phyloP scores from a whole-genome alignment of 1,140 invertebrate species.

The Eumaeus atala region DNA sequence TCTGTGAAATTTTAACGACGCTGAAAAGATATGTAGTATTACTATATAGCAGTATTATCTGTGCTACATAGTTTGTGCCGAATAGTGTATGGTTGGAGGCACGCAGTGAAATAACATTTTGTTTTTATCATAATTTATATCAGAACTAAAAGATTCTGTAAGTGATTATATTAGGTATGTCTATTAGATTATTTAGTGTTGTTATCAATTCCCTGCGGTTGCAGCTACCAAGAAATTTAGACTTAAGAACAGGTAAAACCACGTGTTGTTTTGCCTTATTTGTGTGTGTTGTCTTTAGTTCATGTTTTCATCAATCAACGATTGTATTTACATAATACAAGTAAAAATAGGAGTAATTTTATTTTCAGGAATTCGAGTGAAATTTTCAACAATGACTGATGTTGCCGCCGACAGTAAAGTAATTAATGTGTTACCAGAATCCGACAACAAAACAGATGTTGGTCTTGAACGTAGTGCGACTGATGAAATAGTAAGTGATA shows the following conservation, averaged over 20 bases:
- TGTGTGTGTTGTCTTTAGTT: conserved; percentile 6
- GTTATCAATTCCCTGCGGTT: conserved; percentile 48
- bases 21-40: too few species aligned
- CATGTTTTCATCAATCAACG: neutral
- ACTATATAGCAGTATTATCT: too few species aligned
- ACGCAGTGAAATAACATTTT: too few species aligned
- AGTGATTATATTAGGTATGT: conserved; percentile 47
- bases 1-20: too few species aligned
- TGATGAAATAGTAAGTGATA: conserved; percentile 36
- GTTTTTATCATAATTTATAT: too few species aligned
- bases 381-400: conserved; percentile 41
- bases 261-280: conserved; percentile 22
- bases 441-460: conserved; percentile 12
- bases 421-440: conserved; percentile 13
- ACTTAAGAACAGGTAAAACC: conserved; percentile 40
- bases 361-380: conserved; percentile 32
- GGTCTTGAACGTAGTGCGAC: conserved; percentile 13
- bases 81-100: too few species aligned
- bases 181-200: conserved; percentile 47
- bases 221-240: conserved; percentile 37
- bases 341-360: too few species aligned
- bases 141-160: too few species aligned
- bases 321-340: neutral
- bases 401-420: conserved; percentile 13
- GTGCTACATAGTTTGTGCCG: too few species aligned